Conservation (phyloP, 2,888 invertebrate genomes). For the Diaphora mendica region DNA sequence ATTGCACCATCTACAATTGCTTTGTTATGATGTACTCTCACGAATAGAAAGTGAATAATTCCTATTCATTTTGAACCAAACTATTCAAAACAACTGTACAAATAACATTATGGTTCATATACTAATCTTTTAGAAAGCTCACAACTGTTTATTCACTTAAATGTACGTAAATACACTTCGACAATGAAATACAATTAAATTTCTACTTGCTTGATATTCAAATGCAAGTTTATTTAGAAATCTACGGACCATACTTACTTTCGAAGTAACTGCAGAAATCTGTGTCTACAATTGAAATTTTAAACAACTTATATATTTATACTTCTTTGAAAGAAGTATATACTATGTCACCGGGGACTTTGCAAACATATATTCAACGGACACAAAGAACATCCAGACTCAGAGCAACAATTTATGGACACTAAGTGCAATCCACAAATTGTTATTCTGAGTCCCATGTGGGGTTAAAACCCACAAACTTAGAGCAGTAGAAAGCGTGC, state of each 20-base stretch:
- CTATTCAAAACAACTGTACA: background rate
- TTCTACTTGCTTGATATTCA: background rate
- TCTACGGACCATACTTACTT: background rate
- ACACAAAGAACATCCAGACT: no score
- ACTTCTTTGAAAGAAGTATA: no score
- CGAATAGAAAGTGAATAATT: background rate
- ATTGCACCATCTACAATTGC: background rate
- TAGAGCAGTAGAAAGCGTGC: no score
- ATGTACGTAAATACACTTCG: constrained; percentile 2
- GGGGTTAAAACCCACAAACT: no score
- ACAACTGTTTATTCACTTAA: constrained; percentile 6
- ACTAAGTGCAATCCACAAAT: no score
- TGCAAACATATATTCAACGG: no score
- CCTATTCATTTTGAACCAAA: constrained; percentile 3
- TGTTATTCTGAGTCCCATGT: no score
- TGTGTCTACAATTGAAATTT: background rate
- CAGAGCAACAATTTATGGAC: no score
- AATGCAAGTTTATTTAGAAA: background rate
- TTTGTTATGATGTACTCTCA: constrained; percentile 6
- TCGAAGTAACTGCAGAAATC: background rate
- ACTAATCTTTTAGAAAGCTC: constrained; percentile 2
- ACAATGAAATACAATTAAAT: constrained; percentile 9
- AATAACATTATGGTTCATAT: constrained; percentile 3
- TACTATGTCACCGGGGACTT: no score
- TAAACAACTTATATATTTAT: background rate